Evolutionary conservation across 2,888 invertebrate genomes (phyloP).

Genomic region (Ophion ventricosus): DNA sequence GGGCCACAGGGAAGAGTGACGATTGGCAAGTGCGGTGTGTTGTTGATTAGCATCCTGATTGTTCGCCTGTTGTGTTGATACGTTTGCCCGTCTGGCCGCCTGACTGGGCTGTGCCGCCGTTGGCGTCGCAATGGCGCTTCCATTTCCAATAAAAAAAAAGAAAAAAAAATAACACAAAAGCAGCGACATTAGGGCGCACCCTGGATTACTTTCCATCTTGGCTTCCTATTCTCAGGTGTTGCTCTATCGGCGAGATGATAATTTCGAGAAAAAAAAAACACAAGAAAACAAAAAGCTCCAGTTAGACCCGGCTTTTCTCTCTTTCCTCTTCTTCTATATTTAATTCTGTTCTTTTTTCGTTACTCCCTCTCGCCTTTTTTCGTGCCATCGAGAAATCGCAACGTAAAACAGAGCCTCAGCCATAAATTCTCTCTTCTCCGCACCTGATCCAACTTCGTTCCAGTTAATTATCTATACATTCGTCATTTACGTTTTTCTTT

Average conservation of each 20-base stretch:
- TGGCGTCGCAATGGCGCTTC: slow-evolving; percentile 80
- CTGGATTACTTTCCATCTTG: slow-evolving; percentile 41
- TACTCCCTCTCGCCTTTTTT: slow-evolving; percentile 10
- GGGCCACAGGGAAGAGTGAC: slow-evolving; percentile 60
- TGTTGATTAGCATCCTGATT: slow-evolving; percentile 61
- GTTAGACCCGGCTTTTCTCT: background rate
- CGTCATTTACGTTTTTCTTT: slow-evolving; percentile 3
- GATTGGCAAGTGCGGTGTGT: slow-evolving; percentile 49
- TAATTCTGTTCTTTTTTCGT: background rate
- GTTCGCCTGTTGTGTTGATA: slow-evolving; percentile 77
- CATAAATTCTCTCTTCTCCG: slow-evolving; percentile 7
- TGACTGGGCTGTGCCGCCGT: slow-evolving; percentile 74
- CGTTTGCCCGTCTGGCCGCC: slow-evolving; percentile 78
- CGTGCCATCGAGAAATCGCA: background rate
- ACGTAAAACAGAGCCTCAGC: slow-evolving; percentile 24
- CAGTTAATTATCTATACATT: background rate
- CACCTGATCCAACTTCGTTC: background rate
- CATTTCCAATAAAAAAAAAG: slow-evolving; percentile 63
- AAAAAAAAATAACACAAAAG: slow-evolving; percentile 77
- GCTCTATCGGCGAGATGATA: slow-evolving; percentile 44
- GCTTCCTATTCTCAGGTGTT: slow-evolving; percentile 45
- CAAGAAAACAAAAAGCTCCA: slow-evolving; percentile 47
- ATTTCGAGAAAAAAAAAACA: slow-evolving; percentile 11
- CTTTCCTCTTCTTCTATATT: background rate
- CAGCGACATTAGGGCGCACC: slow-evolving; percentile 77